These are phyloP conservation scores for Oreotrochilus melanogaster DNA, from an alignment of 2,113 vertebrate genomes.

Conservation along the genomic window DNA sequence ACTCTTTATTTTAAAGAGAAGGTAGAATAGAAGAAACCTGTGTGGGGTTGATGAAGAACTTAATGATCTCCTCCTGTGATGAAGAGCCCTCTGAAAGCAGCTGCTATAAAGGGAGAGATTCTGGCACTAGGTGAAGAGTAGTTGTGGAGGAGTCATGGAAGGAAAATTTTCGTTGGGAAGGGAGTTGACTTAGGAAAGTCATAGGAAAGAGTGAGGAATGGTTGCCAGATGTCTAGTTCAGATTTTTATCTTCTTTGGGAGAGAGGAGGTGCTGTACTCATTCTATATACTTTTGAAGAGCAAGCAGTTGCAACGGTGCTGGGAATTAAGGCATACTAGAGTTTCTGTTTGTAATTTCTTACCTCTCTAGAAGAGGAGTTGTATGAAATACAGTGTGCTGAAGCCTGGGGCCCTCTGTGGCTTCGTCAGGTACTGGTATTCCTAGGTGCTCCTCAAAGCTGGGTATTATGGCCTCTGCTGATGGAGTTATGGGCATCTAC, in stretches of 20 bases:
- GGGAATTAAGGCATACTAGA: not conserved
- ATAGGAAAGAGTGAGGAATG: not conserved
- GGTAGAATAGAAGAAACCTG: not conserved
- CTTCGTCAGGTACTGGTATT: not conserved
- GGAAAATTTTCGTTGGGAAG: rapidly evolving
- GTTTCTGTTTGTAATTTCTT: not conserved
- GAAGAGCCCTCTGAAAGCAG: not conserved
- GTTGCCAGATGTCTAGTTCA: not conserved
- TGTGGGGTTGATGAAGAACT: not conserved
- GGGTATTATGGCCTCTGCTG: not conserved
- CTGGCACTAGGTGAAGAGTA: not conserved
- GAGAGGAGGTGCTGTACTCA: not conserved
- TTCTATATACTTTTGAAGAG: not conserved
- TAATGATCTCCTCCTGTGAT: not conserved
- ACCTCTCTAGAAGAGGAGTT: not conserved
- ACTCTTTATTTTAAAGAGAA: not conserved
- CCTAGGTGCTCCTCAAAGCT: not conserved
- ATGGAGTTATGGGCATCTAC: not conserved
- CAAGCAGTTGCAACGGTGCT: not conserved
- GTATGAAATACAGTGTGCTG: not conserved
- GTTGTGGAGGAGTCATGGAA: not conserved
- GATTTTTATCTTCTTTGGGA: not conserved
- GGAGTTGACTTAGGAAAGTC: not conserved
- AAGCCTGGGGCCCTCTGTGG: too few relatives aligned
- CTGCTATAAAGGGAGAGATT: not conserved